phyloP scores from a whole-genome alignment of 2,797 vertebrate genomes.

The Cuculus canorus region DNA sequence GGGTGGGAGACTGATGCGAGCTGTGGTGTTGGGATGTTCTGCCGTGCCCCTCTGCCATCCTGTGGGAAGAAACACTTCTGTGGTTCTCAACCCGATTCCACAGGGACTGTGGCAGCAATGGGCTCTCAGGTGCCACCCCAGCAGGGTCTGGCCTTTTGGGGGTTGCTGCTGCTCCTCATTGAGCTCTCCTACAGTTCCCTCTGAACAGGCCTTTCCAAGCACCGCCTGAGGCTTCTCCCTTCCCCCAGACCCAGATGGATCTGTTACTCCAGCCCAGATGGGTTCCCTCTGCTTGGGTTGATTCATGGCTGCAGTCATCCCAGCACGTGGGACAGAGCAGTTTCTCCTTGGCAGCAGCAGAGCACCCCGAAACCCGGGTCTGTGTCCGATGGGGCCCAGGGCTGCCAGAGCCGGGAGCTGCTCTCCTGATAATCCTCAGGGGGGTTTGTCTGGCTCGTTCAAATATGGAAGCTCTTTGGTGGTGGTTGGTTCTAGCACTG shows the following conservation, averaged over 20 bases:
- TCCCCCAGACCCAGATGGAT: background rate
- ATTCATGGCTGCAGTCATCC: background rate
- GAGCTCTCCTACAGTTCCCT: background rate
- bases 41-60: background rate
- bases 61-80: accelerated
- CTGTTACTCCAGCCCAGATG: background rate
- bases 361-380: background rate
- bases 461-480: background rate
- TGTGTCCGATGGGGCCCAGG: accelerated
- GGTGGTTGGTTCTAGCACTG: background rate
- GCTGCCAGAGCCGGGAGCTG: background rate
- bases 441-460: background rate
- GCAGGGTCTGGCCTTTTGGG: background rate
- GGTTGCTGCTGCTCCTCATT: background rate
- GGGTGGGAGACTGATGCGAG: accelerated
- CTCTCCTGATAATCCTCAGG: background rate
- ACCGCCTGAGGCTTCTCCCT: background rate
- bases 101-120: accelerated
- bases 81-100: accelerated
- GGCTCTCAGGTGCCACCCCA: accelerated
- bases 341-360: background rate
- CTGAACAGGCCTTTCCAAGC: accelerated
- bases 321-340: background rate
- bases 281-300: background rate
- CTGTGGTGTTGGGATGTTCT: background rate